Evolutionary conservation across 2,797 vertebrate species (phyloP), one percentile per base, ranked within the genome.

Genomic region (Pelobates cultripes): DNA sequence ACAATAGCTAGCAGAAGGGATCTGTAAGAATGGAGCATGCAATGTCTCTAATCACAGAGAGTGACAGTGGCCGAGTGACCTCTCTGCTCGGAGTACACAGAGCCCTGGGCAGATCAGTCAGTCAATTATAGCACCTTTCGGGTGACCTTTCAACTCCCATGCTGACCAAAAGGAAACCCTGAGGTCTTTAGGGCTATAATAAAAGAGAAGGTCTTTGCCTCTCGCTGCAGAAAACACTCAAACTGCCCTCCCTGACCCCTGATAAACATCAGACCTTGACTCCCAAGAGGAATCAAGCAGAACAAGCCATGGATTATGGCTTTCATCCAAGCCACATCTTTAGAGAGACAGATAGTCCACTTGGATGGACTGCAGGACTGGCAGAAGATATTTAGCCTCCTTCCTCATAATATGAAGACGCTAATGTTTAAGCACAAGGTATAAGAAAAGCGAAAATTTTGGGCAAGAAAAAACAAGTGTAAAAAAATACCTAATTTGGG

Each of bases 91-190:
- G 44, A 42, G 47, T 66, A 78, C 71, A 78, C 67, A 60, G 70
- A 70, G 81, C 77, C 81, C 76, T 15, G 70, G 72, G 67, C 66
- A 2, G 5, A 75, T 55, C 71, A 43, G 43, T 66, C 74, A 77
- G 28, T 83, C 64, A 70, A 60, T 78, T 14, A 63, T 53, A 28
- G 17, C 60, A 70, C 57, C 40, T 69, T 41, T 41, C 43, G 44
- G 17, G 14, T 78, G 76, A 83, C 77, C 81, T 75, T 55, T 79
- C 43, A 78, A 63, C 75, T 69, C 69, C 15, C 76, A 64, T 8
- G 10, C n/a, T 43, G 9, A 74, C 43, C 66, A 75, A 51, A 69
- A 83, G 57, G 76, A 74, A 70, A 78, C 69, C 70, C 75, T 78
- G 71, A 78, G 75, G 71, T 64, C 44, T 75, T 61, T 73, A 83